phyloP scores from a whole-genome alignment of 2,797 vertebrate genomes.

The Diglossa cyanea region DNA sequence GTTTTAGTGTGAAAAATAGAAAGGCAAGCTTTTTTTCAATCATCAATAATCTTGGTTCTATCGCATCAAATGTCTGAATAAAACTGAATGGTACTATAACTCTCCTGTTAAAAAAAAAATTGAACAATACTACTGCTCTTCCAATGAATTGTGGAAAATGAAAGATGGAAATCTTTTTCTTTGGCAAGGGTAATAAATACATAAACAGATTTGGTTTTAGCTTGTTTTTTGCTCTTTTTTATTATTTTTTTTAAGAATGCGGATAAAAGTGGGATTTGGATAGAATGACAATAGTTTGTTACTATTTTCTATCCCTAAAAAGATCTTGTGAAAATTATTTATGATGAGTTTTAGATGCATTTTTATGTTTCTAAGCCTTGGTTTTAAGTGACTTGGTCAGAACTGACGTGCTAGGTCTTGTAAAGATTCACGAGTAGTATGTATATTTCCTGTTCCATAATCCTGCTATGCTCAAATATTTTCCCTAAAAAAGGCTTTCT shows the following conservation, averaged over 20 bases:
- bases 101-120: neutral
- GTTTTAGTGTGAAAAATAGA: neutral
- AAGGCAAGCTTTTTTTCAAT: neutral
- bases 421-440: neutral
- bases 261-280: accelerated
- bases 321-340: neutral
- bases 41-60: neutral
- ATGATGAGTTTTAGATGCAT: neutral
- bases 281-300: neutral
- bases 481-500: neutral
- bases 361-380: neutral
- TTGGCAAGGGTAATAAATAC: neutral
- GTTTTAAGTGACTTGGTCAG: neutral
- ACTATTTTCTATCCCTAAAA: neutral
- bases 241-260: neutral
- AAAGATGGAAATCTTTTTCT: neutral
- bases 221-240: neutral
- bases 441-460: neutral
- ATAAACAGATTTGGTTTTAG: neutral
- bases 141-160: neutral
- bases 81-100: neutral
- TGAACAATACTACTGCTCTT: neutral
- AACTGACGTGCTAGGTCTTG: neutral
- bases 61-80: neutral
- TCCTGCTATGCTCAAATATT: neutral